Percentiles rank a stretch among this genome's conserved stretches.
These are phyloP conservation scores for Phylloscopus collybita DNA, from an alignment of 2,797 vertebrate species.

Conservation along the genomic window DNA sequence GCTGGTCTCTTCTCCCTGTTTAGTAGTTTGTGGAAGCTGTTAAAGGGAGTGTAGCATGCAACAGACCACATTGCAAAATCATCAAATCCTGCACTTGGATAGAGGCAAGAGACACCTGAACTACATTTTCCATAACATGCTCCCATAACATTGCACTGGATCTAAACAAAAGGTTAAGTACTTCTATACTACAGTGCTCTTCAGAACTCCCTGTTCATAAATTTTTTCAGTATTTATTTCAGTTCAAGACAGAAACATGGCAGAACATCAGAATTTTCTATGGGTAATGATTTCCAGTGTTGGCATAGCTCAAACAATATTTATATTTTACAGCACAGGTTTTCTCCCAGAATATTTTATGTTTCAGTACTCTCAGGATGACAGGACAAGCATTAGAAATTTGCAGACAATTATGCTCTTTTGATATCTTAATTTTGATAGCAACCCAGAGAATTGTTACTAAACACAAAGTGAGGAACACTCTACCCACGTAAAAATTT, in stretches of 20 bases:
- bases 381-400: background rate
- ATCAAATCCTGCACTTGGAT: background rate
- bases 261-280: background rate
- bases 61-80: background rate
- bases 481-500: background rate
- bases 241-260: background rate
- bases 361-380: background rate
- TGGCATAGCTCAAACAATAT: background rate
- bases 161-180: background rate
- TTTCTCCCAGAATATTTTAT: background rate
- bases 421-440: background rate
- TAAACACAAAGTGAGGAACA: background rate
- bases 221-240: background rate
- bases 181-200: background rate
- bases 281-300: background rate
- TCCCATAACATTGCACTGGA: background rate
- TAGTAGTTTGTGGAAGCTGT: background rate
- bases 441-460: background rate
- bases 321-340: background rate
- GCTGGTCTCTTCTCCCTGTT: background rate
- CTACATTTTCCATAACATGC: background rate
- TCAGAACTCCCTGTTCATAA: background rate
- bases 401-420: background rate
- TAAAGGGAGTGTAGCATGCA: background rate
- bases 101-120: background rate